These are phyloP conservation scores for Taenioides sp. DNA, from an alignment of 2,797 vertebrate genomes.

Conservation along the genomic window DNA sequence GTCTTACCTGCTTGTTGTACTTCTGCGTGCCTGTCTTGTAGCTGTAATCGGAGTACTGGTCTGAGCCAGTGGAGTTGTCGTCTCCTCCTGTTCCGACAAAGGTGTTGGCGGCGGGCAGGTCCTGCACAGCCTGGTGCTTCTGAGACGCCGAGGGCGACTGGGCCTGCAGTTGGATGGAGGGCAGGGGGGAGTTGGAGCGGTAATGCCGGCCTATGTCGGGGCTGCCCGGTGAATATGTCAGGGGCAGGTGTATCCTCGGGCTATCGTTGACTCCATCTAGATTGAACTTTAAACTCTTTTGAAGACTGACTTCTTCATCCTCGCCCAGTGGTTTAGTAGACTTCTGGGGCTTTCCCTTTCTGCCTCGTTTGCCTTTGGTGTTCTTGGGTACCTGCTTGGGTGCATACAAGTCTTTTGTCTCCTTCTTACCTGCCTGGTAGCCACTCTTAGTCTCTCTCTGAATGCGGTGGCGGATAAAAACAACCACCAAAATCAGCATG, in stretches of 20 bases:
- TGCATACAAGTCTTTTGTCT: constrained; percentile 96
- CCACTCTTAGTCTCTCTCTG: constrained; percentile 97
- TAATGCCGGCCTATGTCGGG: constrained; percentile 97
- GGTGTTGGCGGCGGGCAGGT: constrained; percentile 97
- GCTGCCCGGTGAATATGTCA: constrained; percentile 96
- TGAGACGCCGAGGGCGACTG: constrained; percentile 98
- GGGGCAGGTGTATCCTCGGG: constrained; percentile 95
- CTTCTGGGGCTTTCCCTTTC: constrained; percentile 93
- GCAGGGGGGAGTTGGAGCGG: constrained; percentile 96
- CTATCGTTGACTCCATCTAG: constrained; percentile 94
- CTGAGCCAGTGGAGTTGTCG: constrained; percentile 97
- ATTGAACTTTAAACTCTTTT: constrained; percentile 97
- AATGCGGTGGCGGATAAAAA: constrained; percentile 92
- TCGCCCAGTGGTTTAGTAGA: constrained; percentile 90
- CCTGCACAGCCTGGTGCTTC: constrained; percentile 99
- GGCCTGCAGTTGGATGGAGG: constrained; percentile 97
- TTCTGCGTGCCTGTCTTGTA: constrained; percentile 97
- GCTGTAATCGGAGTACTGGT: constrained; percentile 99
- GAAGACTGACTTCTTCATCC: constrained; percentile 88
- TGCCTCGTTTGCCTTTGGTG: constrained; percentile 89
- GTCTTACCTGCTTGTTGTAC: constrained; percentile 98
- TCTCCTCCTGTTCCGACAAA: constrained; percentile 97
- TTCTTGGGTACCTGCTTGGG: constrained; percentile 93
- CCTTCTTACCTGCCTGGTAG: constrained; percentile 98
- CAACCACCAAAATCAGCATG: constrained; percentile 89